phyloP scores from a whole-genome alignment of 1,140 invertebrate species.

The Melitaea cinxia region DNA sequence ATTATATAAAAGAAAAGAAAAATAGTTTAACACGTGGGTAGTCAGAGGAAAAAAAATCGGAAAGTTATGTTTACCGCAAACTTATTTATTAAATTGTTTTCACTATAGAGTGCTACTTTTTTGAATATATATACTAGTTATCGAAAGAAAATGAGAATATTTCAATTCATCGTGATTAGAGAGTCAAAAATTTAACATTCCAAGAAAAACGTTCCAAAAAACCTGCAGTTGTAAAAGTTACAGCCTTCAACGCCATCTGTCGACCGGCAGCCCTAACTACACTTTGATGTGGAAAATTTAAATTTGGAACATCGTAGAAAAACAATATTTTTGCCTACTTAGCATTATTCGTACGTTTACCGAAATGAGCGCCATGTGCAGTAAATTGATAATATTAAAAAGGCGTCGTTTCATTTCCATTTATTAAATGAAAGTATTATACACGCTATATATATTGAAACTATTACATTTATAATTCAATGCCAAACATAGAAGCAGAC shows the following conservation, averaged over 20 bases:
- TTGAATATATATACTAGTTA: no score
- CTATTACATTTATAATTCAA: no score
- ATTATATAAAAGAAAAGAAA: no score
- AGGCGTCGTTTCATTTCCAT: neutral
- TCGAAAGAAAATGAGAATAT: no score
- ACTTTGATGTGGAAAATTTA: constrained; percentile 5
- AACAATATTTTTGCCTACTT: constrained; percentile 4
- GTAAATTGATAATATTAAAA: constrained; percentile 5
- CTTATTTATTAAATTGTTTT: no score
- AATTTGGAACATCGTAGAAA: constrained; percentile 2
- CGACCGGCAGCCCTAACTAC: constrained; percentile 4
- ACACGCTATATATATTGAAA: neutral
- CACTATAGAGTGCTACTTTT: no score
- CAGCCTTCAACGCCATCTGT: neutral
- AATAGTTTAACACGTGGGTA: no score
- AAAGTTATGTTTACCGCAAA: no score
- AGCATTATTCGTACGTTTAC: constrained; percentile 5
- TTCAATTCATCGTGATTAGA: no score
- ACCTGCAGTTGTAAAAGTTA: neutral
- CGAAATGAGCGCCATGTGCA: constrained; percentile 4
- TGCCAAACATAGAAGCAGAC: no score
- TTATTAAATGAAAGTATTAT: neutral
- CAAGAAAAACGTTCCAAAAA: neutral
- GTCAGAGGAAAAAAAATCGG: no score
- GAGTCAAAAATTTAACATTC: neutral